Evolutionary conservation across 2,113 vertebrate species (phyloP).

Genomic region (Bothrops jararaca): DNA sequence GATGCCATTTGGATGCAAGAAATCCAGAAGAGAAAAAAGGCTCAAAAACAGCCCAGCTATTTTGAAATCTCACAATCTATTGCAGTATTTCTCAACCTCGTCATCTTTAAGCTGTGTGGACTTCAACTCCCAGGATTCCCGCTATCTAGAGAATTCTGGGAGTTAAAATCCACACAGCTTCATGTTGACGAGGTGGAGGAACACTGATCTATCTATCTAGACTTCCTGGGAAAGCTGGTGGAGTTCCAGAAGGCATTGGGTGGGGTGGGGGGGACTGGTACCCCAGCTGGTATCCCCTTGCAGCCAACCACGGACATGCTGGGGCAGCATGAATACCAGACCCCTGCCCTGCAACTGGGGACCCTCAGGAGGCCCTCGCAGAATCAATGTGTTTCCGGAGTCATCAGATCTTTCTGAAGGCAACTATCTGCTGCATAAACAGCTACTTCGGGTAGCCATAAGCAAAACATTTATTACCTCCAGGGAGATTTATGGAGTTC

Average conservation of each 20-base stretch:
- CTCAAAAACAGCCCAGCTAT: neutral
- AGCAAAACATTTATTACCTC: neutral
- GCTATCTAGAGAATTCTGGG: neutral
- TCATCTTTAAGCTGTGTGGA: neutral
- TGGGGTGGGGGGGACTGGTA: neutral
- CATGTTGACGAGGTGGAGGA: neutral
- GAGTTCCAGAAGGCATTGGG: too few relatives aligned
- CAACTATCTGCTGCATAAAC: neutral
- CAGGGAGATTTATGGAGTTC: neutral
- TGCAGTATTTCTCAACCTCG: neutral
- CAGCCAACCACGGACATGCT: neutral
- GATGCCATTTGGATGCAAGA: neutral
- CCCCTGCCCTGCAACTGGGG: neutral
- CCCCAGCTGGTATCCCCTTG: neutral
- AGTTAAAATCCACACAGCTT: neutral
- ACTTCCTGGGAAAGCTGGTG: neutral
- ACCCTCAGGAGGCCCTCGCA: neutral
- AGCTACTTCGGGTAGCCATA: neutral
- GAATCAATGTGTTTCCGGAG: neutral
- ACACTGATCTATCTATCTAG: neutral
- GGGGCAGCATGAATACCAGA: neutral
- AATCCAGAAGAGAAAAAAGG: neutral
- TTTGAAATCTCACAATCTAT: neutral
- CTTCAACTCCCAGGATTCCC: neutral
- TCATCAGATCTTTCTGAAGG: neutral